Evolutionary conservation across 2,113 vertebrate species (phyloP).

Genomic region (Stictonetta naevosa): DNA sequence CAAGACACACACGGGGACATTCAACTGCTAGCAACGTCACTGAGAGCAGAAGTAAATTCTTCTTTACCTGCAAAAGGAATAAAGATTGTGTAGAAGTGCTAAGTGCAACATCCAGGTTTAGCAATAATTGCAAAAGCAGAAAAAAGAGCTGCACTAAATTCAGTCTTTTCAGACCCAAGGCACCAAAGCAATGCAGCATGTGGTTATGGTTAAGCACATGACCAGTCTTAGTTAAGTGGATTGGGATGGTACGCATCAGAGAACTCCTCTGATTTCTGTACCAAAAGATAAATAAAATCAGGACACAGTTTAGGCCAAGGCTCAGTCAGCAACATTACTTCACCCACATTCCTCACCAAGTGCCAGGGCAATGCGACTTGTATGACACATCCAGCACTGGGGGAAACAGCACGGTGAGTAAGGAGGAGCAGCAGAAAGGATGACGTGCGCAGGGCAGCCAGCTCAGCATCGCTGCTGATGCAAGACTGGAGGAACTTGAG

Average conservation of each 20-base stretch:
- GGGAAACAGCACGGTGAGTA: neutral
- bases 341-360: neutral
- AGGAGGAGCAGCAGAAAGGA: neutral
- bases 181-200: neutral
- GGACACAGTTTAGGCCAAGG: neutral
- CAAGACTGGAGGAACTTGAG: neutral
- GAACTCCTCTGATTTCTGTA: neutral
- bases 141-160: neutral
- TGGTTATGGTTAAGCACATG: neutral
- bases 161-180: neutral
- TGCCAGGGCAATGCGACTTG: neutral
- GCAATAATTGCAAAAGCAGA: neutral
- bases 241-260: neutral
- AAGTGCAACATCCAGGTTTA: neutral
- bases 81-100: rapidly evolving
- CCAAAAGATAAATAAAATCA: neutral
- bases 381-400: neutral
- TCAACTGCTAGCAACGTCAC: neutral
- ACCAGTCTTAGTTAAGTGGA: neutral
- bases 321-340: neutral
- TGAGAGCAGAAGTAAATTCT: neutral
- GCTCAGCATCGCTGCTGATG: neutral
- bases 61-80: neutral
- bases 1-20: neutral
- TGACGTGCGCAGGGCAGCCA: neutral